Evolutionary conservation across 2,797 vertebrate genomes (phyloP).

Genomic region (Prionace glauca): DNA sequence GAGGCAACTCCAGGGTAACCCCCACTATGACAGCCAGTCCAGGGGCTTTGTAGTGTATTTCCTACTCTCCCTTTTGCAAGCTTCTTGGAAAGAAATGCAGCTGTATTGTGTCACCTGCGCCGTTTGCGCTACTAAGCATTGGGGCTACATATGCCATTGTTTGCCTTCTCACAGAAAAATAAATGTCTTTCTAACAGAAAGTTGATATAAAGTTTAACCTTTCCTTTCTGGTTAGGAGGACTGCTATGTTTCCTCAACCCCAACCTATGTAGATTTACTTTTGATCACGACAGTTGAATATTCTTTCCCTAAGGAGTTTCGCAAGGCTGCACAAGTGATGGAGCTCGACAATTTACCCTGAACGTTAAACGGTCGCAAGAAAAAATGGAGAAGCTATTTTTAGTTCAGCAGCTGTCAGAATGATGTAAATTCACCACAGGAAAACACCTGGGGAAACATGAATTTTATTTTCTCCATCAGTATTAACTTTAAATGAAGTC

Average conservation of each 20-base stretch:
- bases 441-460: not conserved
- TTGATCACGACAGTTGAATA: not conserved
- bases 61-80: not conserved
- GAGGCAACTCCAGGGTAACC: no score
- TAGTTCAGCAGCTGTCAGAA: not conserved
- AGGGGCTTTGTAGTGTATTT: not conserved
- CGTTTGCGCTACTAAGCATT: not conserved
- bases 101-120: not conserved
- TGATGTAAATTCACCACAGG: not conserved
- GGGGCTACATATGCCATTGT: no score
- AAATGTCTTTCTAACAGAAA: not conserved
- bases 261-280: not conserved
- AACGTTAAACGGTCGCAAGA: not conserved
- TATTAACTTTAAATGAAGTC: slow-evolving; percentile 20
- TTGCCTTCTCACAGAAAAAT: not conserved
- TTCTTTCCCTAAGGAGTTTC: not conserved
- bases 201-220: not conserved
- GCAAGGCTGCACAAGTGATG: not conserved
- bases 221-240: not conserved
- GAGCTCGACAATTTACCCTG: not conserved
- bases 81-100: not conserved
- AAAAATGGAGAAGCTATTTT: slow-evolving; percentile 24
- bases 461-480: slow-evolving; percentile 7
- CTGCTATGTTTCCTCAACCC: no score
- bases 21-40: no score